Conservation (phyloP, 2,888 invertebrate genomes). For the Charanyca ferruginea region DNA sequence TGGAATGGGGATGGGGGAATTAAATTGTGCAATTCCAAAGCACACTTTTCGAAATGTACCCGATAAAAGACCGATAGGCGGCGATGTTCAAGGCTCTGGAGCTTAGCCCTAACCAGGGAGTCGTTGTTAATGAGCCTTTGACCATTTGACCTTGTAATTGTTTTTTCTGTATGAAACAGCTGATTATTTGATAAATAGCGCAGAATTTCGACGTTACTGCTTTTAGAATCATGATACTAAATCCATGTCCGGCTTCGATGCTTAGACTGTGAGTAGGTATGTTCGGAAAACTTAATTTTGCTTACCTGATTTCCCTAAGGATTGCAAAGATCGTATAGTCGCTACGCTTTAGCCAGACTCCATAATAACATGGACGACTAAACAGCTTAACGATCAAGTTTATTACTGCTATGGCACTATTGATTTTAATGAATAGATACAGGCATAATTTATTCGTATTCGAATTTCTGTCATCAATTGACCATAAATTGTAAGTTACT, state of each 20-base stretch:
- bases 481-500: constrained; percentile 56
- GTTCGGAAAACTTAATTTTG: constrained; percentile 6
- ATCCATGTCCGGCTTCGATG: neutral
- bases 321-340: neutral
- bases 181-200: no score
- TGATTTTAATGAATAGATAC: constrained; percentile 36
- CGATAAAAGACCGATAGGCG: no score
- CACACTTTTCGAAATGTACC: no score
- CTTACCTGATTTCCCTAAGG: constrained; percentile 21
- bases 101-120: no score
- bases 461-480: constrained; percentile 41
- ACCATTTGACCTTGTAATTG: no score
- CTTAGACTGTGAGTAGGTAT: neutral
- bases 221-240: neutral
- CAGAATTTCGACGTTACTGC: neutral
- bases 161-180: no score
- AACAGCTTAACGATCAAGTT: constrained; percentile 4
- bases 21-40: no score
- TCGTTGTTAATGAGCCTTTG: no score
- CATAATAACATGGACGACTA: constrained; percentile 3
- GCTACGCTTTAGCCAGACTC: neutral
- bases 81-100: no score
- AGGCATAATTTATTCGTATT: constrained; percentile 34
- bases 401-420: constrained; percentile 8
- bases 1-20: no score